Base-by-base conservation (phyloP, 2,113 vertebrate genomes). In the Embiotoca jacksoni region DNA sequence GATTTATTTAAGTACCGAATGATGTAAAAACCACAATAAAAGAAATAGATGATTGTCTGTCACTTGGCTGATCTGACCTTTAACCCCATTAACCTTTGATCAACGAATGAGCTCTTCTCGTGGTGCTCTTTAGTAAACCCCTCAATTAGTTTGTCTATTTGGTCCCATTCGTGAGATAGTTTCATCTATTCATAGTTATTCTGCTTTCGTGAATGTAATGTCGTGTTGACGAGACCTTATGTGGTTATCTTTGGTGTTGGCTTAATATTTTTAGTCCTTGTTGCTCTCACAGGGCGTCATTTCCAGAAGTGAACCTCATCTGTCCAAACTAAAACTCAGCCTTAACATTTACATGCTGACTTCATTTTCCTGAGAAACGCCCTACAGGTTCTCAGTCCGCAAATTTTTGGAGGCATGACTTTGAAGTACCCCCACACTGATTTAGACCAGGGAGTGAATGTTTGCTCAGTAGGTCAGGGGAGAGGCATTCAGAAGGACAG, bases 381-480 rank as follows among this genome's bases (percentile, higher is more conserved):
- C 70, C 58, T 36, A 23, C 56, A 54, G 58, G 64, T 84, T 35
- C 37, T 55, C 58, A 63, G 47, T 50, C 37, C 39, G 75, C 74
- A 33, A 37, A 58, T 64, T 66, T 81, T 85, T 47, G 37, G 10
- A 65, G 23, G n/a, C 54, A 5, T 14, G 7, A 13, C 87, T 86
- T 90, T 91, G 73, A 91, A 80, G 53, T 65, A 23, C 23, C 57
- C 23, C 63, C 32, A 3, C 50, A 81, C 59, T 23, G n/a, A 65
- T 81, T 88, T 85, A 79, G 78, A 31, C 7, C 6, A 44, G 79
- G 82, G 80, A 89, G 75, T 64, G 70, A 66, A 35, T 92, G 71
- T 91, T 93, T 90, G 80, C 56, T 46, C 31, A 63, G 62, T 39
- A 66, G 85, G 78, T 65, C 35, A 10, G 30, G 30, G 74, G 68